These are phyloP conservation scores for Cynoglossus semilaevis DNA, from an alignment of 2,113 vertebrate species.

Conservation along the genomic window DNA sequence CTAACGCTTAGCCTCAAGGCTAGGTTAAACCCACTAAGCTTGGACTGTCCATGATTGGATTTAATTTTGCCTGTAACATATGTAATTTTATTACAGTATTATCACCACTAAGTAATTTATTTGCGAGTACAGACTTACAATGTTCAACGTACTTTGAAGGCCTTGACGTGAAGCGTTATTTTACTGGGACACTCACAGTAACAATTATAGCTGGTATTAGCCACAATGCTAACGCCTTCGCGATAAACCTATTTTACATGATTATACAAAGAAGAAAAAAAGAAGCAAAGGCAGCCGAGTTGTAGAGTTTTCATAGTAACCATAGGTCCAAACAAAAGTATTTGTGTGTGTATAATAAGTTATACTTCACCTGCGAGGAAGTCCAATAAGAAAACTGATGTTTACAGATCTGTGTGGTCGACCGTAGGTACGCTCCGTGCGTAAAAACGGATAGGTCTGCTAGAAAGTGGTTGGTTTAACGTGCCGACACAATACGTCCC, in stretches of 20 bases:
- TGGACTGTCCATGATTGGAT: not conserved
- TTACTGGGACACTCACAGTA: not conserved
- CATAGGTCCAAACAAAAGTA: not conserved
- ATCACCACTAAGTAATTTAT: no score
- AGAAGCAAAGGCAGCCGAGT: not conserved
- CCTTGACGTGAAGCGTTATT: no score
- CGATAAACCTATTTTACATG: constrained; percentile 45
- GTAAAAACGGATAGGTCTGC: constrained; percentile 70
- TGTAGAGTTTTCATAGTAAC: accelerated
- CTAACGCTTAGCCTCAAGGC: constrained; percentile 50
- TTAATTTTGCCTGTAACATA: not conserved
- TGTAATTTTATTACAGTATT: no score
- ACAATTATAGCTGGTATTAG: constrained; percentile 44
- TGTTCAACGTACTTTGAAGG: no score
- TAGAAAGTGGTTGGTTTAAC: constrained; percentile 59
- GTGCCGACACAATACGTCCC: constrained; percentile 68
- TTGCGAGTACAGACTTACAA: no score
- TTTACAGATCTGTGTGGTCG: constrained; percentile 74
- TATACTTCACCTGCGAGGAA: constrained; percentile 71
- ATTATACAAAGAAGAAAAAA: constrained; percentile 5
- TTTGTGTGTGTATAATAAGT: constrained; percentile 12
- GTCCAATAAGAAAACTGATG: constrained; percentile 67
- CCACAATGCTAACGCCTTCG: constrained; percentile 50
- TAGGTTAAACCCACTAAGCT: constrained; percentile 11
- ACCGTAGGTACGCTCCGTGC: constrained; percentile 71